These are phyloP conservation scores for Vimba vimba DNA, from an alignment of 2,113 vertebrate genomes.

Conservation along the genomic window DNA sequence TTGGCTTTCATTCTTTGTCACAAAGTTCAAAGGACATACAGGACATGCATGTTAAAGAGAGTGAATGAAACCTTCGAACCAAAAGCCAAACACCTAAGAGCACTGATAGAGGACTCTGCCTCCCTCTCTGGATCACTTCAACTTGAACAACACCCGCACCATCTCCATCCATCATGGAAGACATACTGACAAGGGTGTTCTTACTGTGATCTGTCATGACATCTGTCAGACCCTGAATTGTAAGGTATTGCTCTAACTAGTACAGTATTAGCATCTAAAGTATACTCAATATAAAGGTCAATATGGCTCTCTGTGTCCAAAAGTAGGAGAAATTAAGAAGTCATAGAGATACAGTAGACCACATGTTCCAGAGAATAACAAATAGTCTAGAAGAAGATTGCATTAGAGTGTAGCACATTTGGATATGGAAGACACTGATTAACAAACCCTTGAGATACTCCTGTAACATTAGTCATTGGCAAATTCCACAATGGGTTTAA, in stretches of 20 bases:
- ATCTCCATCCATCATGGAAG: conserved; percentile 87
- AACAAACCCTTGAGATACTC: conserved; percentile 34
- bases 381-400: not conserved
- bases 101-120: conserved; percentile 87
- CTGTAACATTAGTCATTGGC: not conserved
- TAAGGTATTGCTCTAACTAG: conserved; percentile 32
- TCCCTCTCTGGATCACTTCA: conserved; percentile 81
- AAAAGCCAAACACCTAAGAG: conserved; percentile 83
- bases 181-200: conserved; percentile 84
- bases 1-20: not conserved
- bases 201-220: conserved; percentile 82
- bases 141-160: conserved; percentile 79
- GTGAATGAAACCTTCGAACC: conserved; percentile 76
- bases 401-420: conserved; percentile 15
- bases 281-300: conserved; percentile 31
- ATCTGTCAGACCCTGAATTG: conserved; percentile 71
- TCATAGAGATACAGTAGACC: not conserved
- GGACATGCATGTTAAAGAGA: conserved; percentile 89
- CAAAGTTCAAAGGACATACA: conserved; percentile 79
- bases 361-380: not conserved
- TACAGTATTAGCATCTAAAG: not conserved
- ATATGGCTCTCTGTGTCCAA: conserved; percentile 23
- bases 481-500: conserved; percentile 53
- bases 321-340: not conserved
- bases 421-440: conserved; percentile 65